Percentiles rank a stretch among this genome's conserved stretches.
Conservation (phyloP, 2,113 vertebrate genomes). For the Centropus unirufus region DNA sequence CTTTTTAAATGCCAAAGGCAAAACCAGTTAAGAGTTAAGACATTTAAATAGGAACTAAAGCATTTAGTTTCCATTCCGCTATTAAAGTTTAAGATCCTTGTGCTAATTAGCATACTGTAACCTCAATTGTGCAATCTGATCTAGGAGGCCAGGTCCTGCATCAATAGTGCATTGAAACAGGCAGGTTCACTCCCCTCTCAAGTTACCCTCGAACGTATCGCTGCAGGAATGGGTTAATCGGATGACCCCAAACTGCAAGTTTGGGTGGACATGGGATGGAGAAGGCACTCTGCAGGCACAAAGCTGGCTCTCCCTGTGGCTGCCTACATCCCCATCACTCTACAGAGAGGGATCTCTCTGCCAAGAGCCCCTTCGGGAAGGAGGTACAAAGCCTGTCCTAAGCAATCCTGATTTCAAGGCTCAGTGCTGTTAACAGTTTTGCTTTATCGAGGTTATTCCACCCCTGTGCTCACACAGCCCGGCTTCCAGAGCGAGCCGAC, state of each 20-base stretch:
- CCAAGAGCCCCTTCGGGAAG: neutral
- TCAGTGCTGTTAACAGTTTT: neutral
- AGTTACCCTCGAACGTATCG: neutral
- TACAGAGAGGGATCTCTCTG: neutral
- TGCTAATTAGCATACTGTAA: neutral
- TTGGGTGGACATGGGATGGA: neutral
- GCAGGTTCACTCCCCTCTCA: neutral
- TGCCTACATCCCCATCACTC: fast-evolving
- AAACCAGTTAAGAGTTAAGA: neutral
- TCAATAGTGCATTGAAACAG: fast-evolving
- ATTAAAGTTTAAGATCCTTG: slow-evolving; percentile 34
- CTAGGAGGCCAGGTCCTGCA: neutral
- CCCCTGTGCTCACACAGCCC: neutral
- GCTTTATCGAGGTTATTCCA: neutral
- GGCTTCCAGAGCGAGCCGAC: neutral
- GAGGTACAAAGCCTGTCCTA: neutral
- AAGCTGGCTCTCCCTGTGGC: neutral
- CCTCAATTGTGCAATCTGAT: neutral
- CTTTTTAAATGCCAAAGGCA: neutral
- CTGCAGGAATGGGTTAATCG: neutral
- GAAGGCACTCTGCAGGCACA: neutral
- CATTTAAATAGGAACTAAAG: neutral
- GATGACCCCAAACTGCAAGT: fast-evolving
- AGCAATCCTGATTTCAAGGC: neutral
- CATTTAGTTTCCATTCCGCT: neutral